phyloP scores from a whole-genome alignment of 2,797 vertebrate species.

The Diplodus puntazzo region DNA sequence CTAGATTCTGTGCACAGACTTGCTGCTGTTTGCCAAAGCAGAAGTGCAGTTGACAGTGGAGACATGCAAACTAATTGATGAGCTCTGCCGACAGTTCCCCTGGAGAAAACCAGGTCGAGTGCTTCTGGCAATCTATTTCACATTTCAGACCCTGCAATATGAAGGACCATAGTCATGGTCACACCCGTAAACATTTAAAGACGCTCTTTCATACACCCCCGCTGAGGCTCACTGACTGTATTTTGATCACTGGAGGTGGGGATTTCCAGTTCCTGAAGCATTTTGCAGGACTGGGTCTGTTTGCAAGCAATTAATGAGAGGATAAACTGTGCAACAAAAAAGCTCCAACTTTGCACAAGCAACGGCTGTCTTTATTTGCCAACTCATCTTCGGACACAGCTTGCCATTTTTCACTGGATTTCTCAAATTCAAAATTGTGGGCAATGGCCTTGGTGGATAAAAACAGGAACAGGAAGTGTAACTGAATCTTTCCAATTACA shows the following conservation, averaged over 20 bases:
- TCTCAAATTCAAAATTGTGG: neutral
- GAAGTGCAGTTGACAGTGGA: constrained; percentile 39
- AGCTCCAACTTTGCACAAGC: neutral
- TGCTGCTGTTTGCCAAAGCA: neutral
- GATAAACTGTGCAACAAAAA: neutral
- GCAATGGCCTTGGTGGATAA: neutral
- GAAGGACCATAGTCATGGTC: neutral
- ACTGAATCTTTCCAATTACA: neutral
- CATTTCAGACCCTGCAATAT: constrained; percentile 15
- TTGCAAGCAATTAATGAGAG: neutral
- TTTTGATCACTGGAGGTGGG: neutral
- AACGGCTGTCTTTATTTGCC: neutral
- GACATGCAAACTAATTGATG: constrained; percentile 44
- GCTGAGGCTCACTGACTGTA: neutral
- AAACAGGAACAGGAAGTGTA: neutral
- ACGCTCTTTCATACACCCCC: neutral
- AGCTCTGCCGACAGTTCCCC: constrained; percentile 15
- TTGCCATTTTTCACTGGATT: neutral
- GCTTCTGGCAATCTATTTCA: constrained; percentile 39
- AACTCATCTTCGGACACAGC: neutral
- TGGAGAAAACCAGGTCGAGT: constrained; percentile 24
- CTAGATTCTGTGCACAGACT: neutral
- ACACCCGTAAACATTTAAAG: constrained; percentile 35
- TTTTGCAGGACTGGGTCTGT: neutral
- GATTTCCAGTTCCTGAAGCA: no score